Evolutionary conservation across 2,888 invertebrate species (phyloP).

Genomic region (Crioceris asparagi): DNA sequence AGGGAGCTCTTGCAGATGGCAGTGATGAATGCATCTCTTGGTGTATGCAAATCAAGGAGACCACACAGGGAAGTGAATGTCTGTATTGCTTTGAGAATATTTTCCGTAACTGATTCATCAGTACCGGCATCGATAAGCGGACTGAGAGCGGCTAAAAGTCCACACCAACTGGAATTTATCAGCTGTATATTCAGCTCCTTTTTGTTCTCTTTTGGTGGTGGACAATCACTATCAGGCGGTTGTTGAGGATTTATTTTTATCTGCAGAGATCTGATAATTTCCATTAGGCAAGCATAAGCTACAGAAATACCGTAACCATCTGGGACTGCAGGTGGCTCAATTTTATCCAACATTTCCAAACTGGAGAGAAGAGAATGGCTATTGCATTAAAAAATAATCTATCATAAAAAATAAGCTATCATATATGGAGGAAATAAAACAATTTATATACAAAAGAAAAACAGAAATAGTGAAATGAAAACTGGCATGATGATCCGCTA

Average conservation of each 20-base stretch:
- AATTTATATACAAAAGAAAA: too few relatives aligned
- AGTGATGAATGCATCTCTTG: constrained; percentile 89
- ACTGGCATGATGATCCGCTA: background rate
- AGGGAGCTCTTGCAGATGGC: constrained; percentile 93
- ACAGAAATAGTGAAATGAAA: too few relatives aligned
- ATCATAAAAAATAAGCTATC: background rate
- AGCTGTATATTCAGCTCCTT: constrained; percentile 57
- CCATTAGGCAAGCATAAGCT: constrained; percentile 86
- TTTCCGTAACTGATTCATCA: constrained; percentile 86
- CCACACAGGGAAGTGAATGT: constrained; percentile 86
- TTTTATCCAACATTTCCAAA: constrained; percentile 91
- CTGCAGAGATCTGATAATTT: constrained; percentile 78
- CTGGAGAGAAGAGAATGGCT: constrained; percentile 40
- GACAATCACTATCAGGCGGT: constrained; percentile 26
- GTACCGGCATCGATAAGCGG: constrained; percentile 91
- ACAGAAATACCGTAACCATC: constrained; percentile 96
- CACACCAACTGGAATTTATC: constrained; percentile 92
- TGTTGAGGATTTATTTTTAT: constrained; percentile 54
- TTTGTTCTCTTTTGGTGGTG: constrained; percentile 32
- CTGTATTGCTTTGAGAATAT: constrained; percentile 84
- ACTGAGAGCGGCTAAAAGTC: constrained; percentile 81
- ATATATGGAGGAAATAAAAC: background rate
- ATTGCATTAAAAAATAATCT: background rate
- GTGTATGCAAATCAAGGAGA: constrained; percentile 60
- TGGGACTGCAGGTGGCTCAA: constrained; percentile 87